Conservation (phyloP, 2,888 invertebrate species). For the Parapristionchus giblindavisi region DNA sequence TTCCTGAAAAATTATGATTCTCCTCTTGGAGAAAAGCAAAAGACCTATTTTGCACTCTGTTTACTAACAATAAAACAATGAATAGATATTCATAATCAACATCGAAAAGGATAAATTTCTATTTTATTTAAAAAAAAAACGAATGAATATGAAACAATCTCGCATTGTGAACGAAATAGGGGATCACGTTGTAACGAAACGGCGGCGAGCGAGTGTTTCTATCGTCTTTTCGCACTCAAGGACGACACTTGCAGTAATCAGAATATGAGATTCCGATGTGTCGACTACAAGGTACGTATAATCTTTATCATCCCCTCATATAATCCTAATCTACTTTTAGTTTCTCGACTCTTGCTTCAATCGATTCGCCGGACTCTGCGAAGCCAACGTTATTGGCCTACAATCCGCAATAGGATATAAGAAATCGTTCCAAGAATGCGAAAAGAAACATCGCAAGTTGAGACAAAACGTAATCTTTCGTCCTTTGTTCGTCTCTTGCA, state of each 20-base stretch:
- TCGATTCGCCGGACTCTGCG: constrained; percentile 25
- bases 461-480: not conserved
- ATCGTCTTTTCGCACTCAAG: constrained; percentile 52
- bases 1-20: no score
- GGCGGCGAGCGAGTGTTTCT: constrained; percentile 52
- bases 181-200: constrained; percentile 52
- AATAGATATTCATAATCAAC: no score
- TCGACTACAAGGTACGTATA: constrained; percentile 53
- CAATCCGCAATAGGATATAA: not conserved
- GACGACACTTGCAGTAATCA: constrained; percentile 51
- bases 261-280: constrained; percentile 52
- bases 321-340: no score
- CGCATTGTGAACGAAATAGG: no score
- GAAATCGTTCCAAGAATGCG: constrained; percentile 31
- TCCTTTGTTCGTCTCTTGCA: no score
- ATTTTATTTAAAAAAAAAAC: no score
- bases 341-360: constrained; percentile 34
- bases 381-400: not conserved
- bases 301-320: no score
- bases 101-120: no score
- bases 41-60: no score
- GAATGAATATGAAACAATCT: no score
- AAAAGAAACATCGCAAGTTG: not conserved
- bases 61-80: no score
- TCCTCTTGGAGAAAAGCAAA: no score